These are phyloP conservation scores for Prosopocoilus inquinatus DNA, from an alignment of 2,888 invertebrate species.

Conservation along the genomic window DNA sequence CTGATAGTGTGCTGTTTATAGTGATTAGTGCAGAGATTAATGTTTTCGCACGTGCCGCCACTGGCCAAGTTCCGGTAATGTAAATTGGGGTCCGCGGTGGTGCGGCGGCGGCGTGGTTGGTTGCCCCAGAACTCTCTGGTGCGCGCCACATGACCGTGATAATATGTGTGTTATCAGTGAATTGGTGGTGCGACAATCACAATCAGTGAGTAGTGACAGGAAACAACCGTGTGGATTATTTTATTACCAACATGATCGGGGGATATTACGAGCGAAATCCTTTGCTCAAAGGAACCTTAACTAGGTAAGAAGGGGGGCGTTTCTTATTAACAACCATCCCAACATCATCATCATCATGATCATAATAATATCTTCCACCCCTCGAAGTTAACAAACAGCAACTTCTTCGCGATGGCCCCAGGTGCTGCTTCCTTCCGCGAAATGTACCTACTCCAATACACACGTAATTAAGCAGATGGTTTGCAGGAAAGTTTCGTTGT, in stretches of 20 bases:
- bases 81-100: constrained; percentile 13
- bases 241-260: constrained; percentile 46
- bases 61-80: constrained; percentile 6
- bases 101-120: constrained; percentile 20
- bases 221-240: constrained; percentile 22
- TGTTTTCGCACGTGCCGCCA: constrained; percentile 34
- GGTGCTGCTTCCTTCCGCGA: neutral
- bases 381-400: no score
- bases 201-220: neutral
- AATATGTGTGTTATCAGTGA: constrained; percentile 27
- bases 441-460: no score
- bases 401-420: neutral
- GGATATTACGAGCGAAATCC: constrained; percentile 60
- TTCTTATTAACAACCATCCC: no score
- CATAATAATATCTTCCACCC: no score
- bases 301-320: constrained; percentile 50
- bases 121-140: constrained; percentile 18
- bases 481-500: constrained; percentile 8
- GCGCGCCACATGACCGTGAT: constrained; percentile 23
- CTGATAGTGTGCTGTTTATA: constrained; percentile 36
- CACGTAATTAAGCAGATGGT: constrained; percentile 15
- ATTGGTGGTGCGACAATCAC: constrained; percentile 9
- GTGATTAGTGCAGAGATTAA: constrained; percentile 35
- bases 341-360: no score
- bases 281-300: constrained; percentile 59